Base-by-base conservation (phyloP, 2,113 vertebrate species). In the Corythoichthys intestinalis region DNA sequence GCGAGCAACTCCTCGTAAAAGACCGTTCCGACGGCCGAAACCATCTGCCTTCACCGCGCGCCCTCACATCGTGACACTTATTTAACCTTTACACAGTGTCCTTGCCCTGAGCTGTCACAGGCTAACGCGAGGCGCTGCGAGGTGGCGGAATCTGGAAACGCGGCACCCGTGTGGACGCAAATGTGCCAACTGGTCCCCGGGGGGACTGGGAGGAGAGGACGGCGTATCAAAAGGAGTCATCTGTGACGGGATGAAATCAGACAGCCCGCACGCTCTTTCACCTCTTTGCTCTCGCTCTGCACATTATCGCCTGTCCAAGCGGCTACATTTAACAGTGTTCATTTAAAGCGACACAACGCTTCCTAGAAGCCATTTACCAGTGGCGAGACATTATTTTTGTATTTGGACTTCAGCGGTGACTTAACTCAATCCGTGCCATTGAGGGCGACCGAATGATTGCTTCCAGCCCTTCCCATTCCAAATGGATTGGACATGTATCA, bases 101-200 rank as follows among this genome's bases (percentile, higher is more conserved):
- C 85, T 87, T 90, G 87, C 83, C 79, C 73, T 81, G 61, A 84
- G 86, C 85, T 81, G 79, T 81, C 73, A 77, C 66, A 72, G 72
- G 86, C 76, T 79, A 84, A 83, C 73, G 76, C 85, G 84, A 79
- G 49, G 35, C 28, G 67, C 72, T 85, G 2, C 41, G 67, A 85
- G 83, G 82, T 87, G 83, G 74, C 65, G 64, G 69, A 83, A 74
- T 81, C 73, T 80, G 77, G 75, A 65, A 46, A 65, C 56, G 46
- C 58, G 56, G 34, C 37, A 48, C 46, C 41, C 9, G 48, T 63
- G 56, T 9, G 71, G 6, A 3, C 65, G 73, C 65, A 70, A 75
- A 86, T 34, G 75, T 76, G 79, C 66, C 81, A 86, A 84, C 76
- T 69, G 78, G 65, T 83, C 76, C 83, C 80, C 2, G 71, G 65